A percentile compares a stretch with the other conserved stretches of the same genome.
phyloP scores from a whole-genome alignment of 2,888 invertebrate species.

The Papilio gigon region DNA sequence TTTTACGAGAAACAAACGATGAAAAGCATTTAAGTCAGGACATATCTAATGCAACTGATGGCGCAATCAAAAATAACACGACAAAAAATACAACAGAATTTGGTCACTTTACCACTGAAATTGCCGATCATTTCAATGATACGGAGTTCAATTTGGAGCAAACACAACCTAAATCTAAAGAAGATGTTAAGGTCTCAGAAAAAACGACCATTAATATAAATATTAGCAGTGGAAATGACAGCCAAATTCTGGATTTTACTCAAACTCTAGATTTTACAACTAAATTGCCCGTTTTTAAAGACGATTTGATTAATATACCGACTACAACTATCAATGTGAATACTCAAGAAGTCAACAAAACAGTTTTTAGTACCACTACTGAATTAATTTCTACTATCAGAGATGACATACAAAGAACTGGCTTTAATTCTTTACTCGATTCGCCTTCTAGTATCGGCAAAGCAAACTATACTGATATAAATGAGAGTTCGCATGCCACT shows the following conservation, averaged over 20 bases:
- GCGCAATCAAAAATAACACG: slow-evolving; percentile 6
- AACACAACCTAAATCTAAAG: not conserved
- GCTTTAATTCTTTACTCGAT: slow-evolving; percentile 8
- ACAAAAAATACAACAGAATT: not conserved
- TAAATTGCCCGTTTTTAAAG: slow-evolving; percentile 56
- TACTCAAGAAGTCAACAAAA: not conserved
- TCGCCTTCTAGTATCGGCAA: not conserved
- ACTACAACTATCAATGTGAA: not conserved
- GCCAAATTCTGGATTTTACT: slow-evolving; percentile 50
- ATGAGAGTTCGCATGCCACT: not conserved
- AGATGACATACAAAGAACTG: slow-evolving; percentile 12
- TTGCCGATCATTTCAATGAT: slow-evolving; percentile 1
- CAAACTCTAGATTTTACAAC: slow-evolving; percentile 64
- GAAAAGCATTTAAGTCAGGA: slow-evolving; percentile 45
- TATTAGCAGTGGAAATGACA: slow-evolving; percentile 55
- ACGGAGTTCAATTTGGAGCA: not conserved
- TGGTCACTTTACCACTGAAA: not conserved
- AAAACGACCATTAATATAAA: slow-evolving; percentile 62
- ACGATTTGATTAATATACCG: slow-evolving; percentile 41
- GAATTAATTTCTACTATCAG: slow-evolving; percentile 4
- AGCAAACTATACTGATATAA: slow-evolving; percentile 1
- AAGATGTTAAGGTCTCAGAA: slow-evolving; percentile 37
- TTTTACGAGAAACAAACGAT: slow-evolving; percentile 38
- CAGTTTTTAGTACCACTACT: not conserved
- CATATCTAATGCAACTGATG: not conserved